These are phyloP conservation scores for Macrobrachium nipponense DNA, from an alignment of 1,140 invertebrate genomes.

Conservation along the genomic window DNA sequence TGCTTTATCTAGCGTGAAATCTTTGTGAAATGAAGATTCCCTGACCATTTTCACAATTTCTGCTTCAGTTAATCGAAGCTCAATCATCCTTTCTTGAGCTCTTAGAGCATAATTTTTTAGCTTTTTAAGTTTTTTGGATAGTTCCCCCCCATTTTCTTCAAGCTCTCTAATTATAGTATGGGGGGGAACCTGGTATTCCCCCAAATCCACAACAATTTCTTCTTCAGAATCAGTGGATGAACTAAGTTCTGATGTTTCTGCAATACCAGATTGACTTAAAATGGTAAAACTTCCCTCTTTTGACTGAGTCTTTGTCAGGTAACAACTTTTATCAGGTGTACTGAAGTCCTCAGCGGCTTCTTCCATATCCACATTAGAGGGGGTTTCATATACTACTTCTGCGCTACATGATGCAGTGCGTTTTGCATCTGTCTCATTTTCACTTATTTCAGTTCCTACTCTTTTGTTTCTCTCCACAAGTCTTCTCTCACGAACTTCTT, in stretches of 20 bases:
- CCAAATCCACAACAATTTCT: conserved; percentile 22
- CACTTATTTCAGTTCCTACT: neutral
- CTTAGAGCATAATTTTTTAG: conserved; percentile 16
- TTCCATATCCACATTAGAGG: no score
- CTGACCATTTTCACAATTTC: conserved; percentile 32
- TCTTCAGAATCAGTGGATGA: conserved; percentile 13
- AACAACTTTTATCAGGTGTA: no score
- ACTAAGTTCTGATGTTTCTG: neutral
- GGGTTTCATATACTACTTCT: neutral
- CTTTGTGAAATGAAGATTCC: conserved; percentile 3
- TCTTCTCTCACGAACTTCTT: neutral
- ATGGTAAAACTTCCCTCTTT: neutral
- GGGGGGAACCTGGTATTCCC: conserved; percentile 34
- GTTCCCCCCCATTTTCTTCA: conserved; percentile 35
- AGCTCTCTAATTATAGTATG: conserved; percentile 39
- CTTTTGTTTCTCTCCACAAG: conserved; percentile 9
- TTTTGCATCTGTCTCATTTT: neutral
- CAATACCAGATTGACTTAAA: neutral
- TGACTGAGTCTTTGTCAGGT: neutral
- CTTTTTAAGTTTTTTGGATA: conserved; percentile 3
- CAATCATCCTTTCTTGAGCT: conserved; percentile 28
- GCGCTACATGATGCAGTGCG: neutral
- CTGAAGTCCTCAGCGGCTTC: no score
- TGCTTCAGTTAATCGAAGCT: conserved; percentile 24
- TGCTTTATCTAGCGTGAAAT: conserved; percentile 6